phyloP scores from a whole-genome alignment of 2,888 invertebrate species.

The Tetrapedia diversipes region DNA sequence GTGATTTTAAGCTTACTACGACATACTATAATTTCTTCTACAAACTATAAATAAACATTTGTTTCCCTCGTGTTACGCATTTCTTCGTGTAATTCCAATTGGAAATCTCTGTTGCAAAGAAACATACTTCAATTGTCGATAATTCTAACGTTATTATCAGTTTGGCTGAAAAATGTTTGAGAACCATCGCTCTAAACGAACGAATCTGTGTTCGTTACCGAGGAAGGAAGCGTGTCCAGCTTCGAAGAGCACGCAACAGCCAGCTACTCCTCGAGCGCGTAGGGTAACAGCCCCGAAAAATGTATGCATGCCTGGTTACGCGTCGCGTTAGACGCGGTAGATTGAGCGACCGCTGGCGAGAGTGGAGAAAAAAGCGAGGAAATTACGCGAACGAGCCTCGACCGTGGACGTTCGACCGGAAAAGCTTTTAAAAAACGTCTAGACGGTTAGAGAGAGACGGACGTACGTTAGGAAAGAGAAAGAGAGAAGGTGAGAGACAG shows the following conservation, averaged over 20 bases:
- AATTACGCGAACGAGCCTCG: slow-evolving; percentile 44
- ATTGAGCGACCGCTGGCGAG: slow-evolving; percentile 38
- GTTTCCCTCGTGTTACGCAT: too few relatives aligned
- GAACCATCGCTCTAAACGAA: too few relatives aligned
- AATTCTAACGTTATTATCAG: too few relatives aligned
- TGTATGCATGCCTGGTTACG: slow-evolving; percentile 54
- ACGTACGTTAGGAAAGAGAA: too few relatives aligned
- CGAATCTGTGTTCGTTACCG: not conserved
- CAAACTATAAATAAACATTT: too few relatives aligned
- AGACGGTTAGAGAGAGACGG: slow-evolving; percentile 20
- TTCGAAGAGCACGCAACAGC: not conserved
- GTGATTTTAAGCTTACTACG: too few relatives aligned
- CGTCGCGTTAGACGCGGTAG: slow-evolving; percentile 55
- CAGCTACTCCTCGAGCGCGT: not conserved
- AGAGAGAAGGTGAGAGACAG: too few relatives aligned
- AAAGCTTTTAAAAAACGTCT: slow-evolving; percentile 53
- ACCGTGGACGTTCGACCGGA: slow-evolving; percentile 54
- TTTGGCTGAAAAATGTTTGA: too few relatives aligned
- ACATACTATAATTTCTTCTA: too few relatives aligned
- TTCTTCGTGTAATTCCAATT: too few relatives aligned
- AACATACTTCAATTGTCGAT: too few relatives aligned
- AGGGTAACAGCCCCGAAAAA: slow-evolving; percentile 62
- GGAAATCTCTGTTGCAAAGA: too few relatives aligned
- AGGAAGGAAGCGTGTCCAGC: not conserved
- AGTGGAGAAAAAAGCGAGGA: slow-evolving; percentile 38